These are phyloP conservation scores for Rhopalosiphum nymphaeae DNA, from an alignment of 2,888 invertebrate genomes.

Conservation along the genomic window DNA sequence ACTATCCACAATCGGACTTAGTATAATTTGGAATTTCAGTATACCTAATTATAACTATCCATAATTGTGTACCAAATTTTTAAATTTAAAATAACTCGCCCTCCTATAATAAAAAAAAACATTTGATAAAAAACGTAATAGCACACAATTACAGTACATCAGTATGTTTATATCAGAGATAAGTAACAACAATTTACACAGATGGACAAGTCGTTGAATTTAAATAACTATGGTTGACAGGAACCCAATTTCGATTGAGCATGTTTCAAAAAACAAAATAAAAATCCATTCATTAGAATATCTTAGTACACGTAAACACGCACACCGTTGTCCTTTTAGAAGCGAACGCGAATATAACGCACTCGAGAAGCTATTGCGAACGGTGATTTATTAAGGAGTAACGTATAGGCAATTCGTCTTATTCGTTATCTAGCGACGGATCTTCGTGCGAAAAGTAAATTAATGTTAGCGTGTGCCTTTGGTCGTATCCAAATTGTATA, in stretches of 20 bases:
- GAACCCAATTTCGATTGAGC: background rate
- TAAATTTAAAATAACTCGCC: background rate
- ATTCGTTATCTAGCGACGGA: background rate
- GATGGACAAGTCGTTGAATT: background rate
- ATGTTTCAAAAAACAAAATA: background rate
- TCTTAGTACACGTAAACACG: background rate
- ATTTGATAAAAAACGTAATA: background rate
- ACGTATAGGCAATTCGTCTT: conserved; percentile 25
- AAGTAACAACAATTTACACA: background rate
- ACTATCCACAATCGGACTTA: background rate
- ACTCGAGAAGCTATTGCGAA: background rate
- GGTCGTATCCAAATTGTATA: background rate
- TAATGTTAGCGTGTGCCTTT: conserved; percentile 9
- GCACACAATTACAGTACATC: background rate
- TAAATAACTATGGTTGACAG: background rate
- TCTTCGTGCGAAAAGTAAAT: conserved; percentile 33
- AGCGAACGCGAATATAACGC: background rate
- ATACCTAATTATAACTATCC: too few relatives aligned
- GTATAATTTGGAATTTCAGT: background rate
- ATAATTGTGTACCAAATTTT: background rate
- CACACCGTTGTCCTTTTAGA: background rate
- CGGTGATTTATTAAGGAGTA: conserved; percentile 30
- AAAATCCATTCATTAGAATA: background rate
- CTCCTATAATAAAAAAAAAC: background rate
- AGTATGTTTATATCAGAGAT: background rate